These are phyloP conservation scores for Ptychadena robeensis DNA, from an alignment of 2,797 vertebrate genomes.

Conservation along the genomic window DNA sequence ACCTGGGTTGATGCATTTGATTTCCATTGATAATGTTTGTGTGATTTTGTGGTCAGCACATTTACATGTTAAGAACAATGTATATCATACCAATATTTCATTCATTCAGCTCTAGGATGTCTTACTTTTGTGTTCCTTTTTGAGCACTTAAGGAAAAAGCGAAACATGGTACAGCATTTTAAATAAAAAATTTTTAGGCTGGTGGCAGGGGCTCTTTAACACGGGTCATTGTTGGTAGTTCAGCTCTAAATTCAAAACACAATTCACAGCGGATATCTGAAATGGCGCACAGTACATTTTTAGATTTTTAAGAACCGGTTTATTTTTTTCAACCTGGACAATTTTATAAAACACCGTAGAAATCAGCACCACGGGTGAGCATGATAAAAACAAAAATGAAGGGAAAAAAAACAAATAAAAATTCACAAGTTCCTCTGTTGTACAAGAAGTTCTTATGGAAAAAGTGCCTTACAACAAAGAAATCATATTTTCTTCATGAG, in stretches of 20 bases:
- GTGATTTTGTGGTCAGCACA: too few species aligned
- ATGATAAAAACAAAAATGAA: conserved; percentile 10
- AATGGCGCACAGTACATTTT: conserved; percentile 51
- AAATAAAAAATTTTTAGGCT: too few species aligned
- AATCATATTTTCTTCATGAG: conserved; percentile 72
- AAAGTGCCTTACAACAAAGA: conserved; percentile 67
- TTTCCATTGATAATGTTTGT: too few species aligned
- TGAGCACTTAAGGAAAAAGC: too few species aligned
- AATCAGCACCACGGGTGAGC: conserved; percentile 48
- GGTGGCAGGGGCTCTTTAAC: background rate
- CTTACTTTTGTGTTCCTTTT: too few species aligned
- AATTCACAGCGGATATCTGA: conserved; percentile 64
- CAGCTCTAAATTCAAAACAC: background rate
- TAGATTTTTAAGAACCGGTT: conserved; percentile 55
- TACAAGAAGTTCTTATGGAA: conserved; percentile 56
- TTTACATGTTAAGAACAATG: too few species aligned
- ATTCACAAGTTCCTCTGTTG: conserved; percentile 20
- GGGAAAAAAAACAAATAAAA: background rate
- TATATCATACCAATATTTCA: too few species aligned
- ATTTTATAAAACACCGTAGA: conserved; percentile 59
- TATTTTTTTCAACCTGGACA: conserved; percentile 55
- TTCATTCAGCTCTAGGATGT: too few species aligned
- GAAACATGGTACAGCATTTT: too few species aligned
- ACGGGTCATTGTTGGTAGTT: background rate
- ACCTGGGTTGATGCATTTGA: too few species aligned